Base-by-base conservation (phyloP, 2,113 vertebrate species). In the Gnathonemus longibarbis region DNA sequence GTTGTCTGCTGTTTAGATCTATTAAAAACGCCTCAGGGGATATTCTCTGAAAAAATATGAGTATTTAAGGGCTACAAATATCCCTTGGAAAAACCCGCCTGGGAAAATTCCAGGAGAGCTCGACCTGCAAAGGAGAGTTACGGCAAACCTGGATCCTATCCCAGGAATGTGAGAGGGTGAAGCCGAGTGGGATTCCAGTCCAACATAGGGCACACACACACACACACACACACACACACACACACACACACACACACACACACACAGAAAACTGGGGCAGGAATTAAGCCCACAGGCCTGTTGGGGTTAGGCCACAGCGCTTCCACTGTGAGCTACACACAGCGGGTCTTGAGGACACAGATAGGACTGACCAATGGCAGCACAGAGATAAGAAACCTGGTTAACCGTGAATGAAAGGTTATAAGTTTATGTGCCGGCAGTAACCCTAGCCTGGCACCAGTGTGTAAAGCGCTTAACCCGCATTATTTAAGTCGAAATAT, bases 11-110 rank as follows among this genome's bases (percentile, higher is more conserved):
- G 70, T 77, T 77, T 77, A 77, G 70, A 77, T 77, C 70, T 77
- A 77, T 77, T 77, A 77, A 77, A 74, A 39, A 39, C 13, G 17
- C 70, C 31, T 77, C 70, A 39, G 70, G 70, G 70, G 31, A 17
- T 77, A 77, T 39, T 77, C 13, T 6, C 70, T 39, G 5, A 77
- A 39, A 58, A 17, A 39, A 39, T 17, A 24, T 39, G 70, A 39
- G 70, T 77, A 39, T 77, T 77, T 77, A 77, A 77, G 70, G 70
- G 70, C 70, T 77, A 39, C 70, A 77, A 77, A 77, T 77, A 77
- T 77, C 70, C 31, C 31, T 77, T 15, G 31, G 70, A 77, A 77
- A 77, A 77, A 77, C 39, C 70, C 31, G 21, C 35, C 13, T 77
- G 70, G 70, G 70, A 77, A 77, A 39, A 15, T 17, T 77, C 31